Evolutionary conservation across 2,888 invertebrate species (phyloP), one percentile per base, ranked within the genome.

Genomic region (Bruchidius siliquastri): DNA sequence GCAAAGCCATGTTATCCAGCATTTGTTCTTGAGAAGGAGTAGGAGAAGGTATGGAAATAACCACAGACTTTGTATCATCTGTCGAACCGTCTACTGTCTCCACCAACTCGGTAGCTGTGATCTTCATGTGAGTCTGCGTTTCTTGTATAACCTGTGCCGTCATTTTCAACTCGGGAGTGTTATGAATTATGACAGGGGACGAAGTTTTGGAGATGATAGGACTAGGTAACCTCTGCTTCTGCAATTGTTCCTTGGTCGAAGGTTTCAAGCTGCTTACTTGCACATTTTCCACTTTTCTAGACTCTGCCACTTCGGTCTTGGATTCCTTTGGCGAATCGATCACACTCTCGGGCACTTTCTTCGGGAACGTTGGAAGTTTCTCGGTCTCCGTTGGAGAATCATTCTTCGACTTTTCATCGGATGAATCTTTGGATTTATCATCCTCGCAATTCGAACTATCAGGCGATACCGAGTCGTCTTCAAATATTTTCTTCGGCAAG

Each of bases 401-500:
- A 10, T 72, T 76, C 79, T 83, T 83, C 21, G 78, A 79, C 74
- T 84, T 85, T 73, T 83, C 83, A 71, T 82, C 83, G 6, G 81
- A 79, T 18, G 81, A 80, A 75, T 83, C 83, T 77, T 84, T 85
- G 13, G 80, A 79, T 75, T 85, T 85, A 4, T 87, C 87, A 74
- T 87, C 87, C 49, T 87, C 86, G 75, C 85, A 86, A 74, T 85
- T 85, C 0, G 86, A 85, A 80, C 85, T 87, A 73, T 91, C 91
- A 0, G 91, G 91, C 0, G 91, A 91, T 0, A 90, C 89, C 0
- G 89, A 90, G 77, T 91, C 91, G 79, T 92, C 91, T 83, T 92
- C 91, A 82, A 92, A 91, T 81, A 91, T 91, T 82, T 91, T 91
- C 8, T 90, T 91, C 0, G 92, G 91, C 71, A 91, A 85, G 10